These are phyloP conservation scores for Lerista edwardsae DNA, from an alignment of 2,797 vertebrate genomes.

Conservation along the genomic window DNA sequence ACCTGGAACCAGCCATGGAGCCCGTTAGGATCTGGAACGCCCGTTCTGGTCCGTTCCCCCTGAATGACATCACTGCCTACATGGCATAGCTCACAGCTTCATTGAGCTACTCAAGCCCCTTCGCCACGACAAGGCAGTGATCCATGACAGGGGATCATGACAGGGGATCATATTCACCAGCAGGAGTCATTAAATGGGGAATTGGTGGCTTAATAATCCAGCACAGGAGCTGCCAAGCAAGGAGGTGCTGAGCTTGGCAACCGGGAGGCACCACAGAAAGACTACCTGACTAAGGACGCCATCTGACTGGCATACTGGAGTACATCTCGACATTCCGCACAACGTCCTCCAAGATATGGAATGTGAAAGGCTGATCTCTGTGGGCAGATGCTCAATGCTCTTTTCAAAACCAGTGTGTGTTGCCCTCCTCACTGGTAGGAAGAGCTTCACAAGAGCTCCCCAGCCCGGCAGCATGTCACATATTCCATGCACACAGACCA, in stretches of 20 bases:
- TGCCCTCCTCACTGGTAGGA: neutral
- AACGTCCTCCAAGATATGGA: too few relatives aligned
- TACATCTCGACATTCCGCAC: neutral
- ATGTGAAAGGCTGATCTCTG: too few relatives aligned
- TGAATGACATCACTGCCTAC: too few relatives aligned
- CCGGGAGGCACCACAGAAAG: neutral
- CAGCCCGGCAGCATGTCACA: constrained; percentile 64
- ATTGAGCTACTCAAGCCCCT: too few relatives aligned
- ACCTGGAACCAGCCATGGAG: too few relatives aligned
- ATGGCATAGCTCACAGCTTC: too few relatives aligned
- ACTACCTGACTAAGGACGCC: neutral
- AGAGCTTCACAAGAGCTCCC: neutral
- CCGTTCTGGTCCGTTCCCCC: too few relatives aligned
- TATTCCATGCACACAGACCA: constrained; percentile 77
- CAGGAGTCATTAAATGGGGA: constrained; percentile 63
- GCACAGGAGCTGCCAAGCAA: constrained; percentile 39
- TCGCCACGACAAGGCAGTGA: too few relatives aligned
- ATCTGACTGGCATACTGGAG: too few relatives aligned
- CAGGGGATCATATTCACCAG: constrained; percentile 60
- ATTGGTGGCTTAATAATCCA: constrained; percentile 69
- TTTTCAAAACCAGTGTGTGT: neutral
- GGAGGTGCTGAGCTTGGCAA: constrained; percentile 15
- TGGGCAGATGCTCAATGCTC: too few relatives aligned
- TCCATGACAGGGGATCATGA: too few relatives aligned
- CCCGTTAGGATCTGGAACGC: too few relatives aligned